Evolutionary conservation across 1,140 invertebrate species (phyloP), one percentile per base, ranked within the genome.

Genomic region (Anadara kagoshimensis): DNA sequence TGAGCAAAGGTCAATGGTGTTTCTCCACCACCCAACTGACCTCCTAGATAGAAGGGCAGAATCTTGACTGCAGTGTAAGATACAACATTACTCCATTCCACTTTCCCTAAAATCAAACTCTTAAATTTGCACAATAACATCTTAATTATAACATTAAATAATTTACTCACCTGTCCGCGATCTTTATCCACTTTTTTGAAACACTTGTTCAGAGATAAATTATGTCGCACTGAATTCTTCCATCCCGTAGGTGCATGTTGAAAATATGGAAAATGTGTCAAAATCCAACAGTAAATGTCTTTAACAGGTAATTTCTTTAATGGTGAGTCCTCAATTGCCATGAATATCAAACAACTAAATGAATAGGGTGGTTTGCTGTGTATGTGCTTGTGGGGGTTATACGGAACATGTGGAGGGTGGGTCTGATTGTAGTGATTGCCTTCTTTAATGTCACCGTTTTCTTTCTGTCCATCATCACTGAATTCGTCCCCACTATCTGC

Each of bases 341-440:
- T 98, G 90, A 98, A 98, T 82, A 98, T 98, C 45, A 98, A 92
- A 88, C 96, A 97, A 74, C 95, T 97, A 89, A 95, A 97, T 43
- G 96, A 98, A 89, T 97, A 97, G 29, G 96, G 96, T 49, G 97
- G 96, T 89, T 98, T 98, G 78, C 93, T 95, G 84, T 94, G 93
- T 61, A 93, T 92, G 88, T 96, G 94, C 75, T 96, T 92, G 87
- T 94, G 89, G 61, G 90, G 89, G 71, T 90, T 88, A 75, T 90
- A 90, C 41, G 87, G 82, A 20, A 88, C 79, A 73, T 87, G 83
- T 58, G 86, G 82, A 14, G 86, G 84, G 58, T 88, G 87, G 7
- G 77, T 73, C 56, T 80, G 83, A 16, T 80, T 78, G 12, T 69
- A 76, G 18, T 75, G 78, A 63, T 78, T 75, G n/a, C 73, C 78